A percentile compares a stretch with the other conserved stretches of the same genome.
These are phyloP conservation scores for Drosophila littoralis DNA, from an alignment of 1,140 invertebrate genomes.

Conservation along the genomic window DNA sequence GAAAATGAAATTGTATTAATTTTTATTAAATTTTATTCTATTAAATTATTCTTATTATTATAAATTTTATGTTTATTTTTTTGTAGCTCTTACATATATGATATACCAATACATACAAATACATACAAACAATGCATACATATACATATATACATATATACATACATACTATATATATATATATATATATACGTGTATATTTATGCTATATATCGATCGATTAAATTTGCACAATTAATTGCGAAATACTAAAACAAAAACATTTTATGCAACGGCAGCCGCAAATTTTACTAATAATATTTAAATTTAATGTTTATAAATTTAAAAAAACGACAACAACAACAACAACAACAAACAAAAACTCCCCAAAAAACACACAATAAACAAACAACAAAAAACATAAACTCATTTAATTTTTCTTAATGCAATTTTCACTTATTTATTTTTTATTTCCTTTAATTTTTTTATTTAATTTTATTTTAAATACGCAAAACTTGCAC, in stretches of 20 bases:
- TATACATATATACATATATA: conserved; percentile 33
- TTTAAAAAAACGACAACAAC: conserved; percentile 21
- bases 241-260: conserved; percentile 42
- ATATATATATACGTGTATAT: conserved; percentile 17
- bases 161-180: conserved; percentile 3
- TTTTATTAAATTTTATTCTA: conserved; percentile 75
- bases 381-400: conserved; percentile 56
- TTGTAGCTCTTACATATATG: conserved; percentile 58
- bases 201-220: conserved; percentile 46
- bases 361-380: conserved; percentile 44
- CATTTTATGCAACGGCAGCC: too few species aligned
- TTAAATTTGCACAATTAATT: conserved; percentile 62
- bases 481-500: not conserved
- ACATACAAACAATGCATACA: conserved; percentile 21
- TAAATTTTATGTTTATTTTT: conserved; percentile 78
- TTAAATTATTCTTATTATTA: conserved; percentile 83
- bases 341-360: conserved; percentile 40
- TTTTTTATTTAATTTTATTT: conserved; percentile 16
- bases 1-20: conserved; percentile 79
- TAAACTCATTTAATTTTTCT: conserved; percentile 31
- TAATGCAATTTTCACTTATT: conserved; percentile 15
- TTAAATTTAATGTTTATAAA: conserved; percentile 62
- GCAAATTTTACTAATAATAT: conserved; percentile 70
- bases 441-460: conserved; percentile 29
- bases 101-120: conserved; percentile 29